A percentile compares a stretch with the other conserved stretches of the same genome.
Evolutionary conservation across 2,113 vertebrate species (phyloP).

Genomic region (Toxotes chatareus): DNA sequence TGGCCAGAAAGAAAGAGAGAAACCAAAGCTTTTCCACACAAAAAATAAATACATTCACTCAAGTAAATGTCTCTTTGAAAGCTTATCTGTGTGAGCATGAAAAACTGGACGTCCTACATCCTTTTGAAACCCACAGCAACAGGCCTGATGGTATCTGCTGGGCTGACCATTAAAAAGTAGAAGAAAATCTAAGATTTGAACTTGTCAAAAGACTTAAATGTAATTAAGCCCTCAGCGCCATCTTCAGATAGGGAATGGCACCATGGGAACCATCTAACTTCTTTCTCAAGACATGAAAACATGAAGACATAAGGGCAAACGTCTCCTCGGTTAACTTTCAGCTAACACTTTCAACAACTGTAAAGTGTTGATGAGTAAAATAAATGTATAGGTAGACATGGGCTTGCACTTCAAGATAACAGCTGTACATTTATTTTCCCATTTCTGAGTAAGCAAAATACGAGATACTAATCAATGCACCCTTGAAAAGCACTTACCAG

Average conservation of each 20-base stretch:
- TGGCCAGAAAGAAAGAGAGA: constrained; percentile 40
- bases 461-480: constrained; percentile 4
- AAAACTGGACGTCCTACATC: constrained; percentile 21
- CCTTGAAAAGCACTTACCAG: constrained; percentile 12
- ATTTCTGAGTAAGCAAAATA: constrained; percentile 7
- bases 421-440: not conserved
- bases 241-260: constrained; percentile 24
- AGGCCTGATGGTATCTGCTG: constrained; percentile 39
- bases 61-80: constrained; percentile 45
- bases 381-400: constrained; percentile 4
- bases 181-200: constrained; percentile 46
- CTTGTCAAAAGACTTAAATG: constrained; percentile 41
- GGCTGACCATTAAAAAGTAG: constrained; percentile 13
- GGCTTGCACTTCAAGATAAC: constrained; percentile 6
- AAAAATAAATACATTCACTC: constrained; percentile 25
- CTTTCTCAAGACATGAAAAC: constrained; percentile 9
- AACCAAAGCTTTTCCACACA: constrained; percentile 40
- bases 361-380: not conserved
- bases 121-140: constrained; percentile 27
- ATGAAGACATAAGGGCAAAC: not conserved
- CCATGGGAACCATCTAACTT: constrained; percentile 14
- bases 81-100: constrained; percentile 42
- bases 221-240: constrained; percentile 52
- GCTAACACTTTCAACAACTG: constrained; percentile 12
- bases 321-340: constrained; percentile 5